phyloP scores from a whole-genome alignment of 2,888 invertebrate species.

The Spodoptera picta region DNA sequence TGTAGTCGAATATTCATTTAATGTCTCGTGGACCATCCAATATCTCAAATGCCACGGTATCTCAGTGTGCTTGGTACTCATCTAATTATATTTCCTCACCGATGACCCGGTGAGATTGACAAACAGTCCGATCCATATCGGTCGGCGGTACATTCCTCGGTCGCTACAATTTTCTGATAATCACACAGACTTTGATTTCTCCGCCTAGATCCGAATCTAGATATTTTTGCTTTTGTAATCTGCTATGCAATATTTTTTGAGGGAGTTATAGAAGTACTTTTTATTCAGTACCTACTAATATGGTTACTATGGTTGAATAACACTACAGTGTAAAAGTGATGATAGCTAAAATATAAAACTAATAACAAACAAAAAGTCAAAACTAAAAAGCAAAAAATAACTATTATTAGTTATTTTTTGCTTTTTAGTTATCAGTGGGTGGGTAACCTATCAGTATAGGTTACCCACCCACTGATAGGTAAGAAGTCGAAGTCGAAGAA shows the following conservation, averaged over 20 bases:
- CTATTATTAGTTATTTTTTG: too few relatives aligned
- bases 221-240: constrained; percentile 21
- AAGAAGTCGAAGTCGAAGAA: too few relatives aligned
- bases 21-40: too few relatives aligned
- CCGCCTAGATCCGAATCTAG: constrained; percentile 45
- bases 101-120: constrained; percentile 51
- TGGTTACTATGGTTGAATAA: background rate
- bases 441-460: too few relatives aligned
- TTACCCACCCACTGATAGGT: too few relatives aligned
- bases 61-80: background rate
- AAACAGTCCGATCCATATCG: constrained; percentile 46
- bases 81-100: constrained; percentile 47
- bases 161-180: constrained; percentile 48
- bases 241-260: constrained; percentile 2
- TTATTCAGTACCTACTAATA: background rate
- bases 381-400: too few relatives aligned
- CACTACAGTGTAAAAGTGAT: background rate
- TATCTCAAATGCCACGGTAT: constrained; percentile 32
- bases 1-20: too few relatives aligned
- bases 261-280: too few relatives aligned
- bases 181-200: constrained; percentile 34
- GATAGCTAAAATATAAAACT: too few relatives aligned
- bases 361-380: too few relatives aligned
- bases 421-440: too few relatives aligned
- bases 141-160: constrained; percentile 18